These are phyloP conservation scores for Ramphastos sulfuratus DNA, from an alignment of 2,113 vertebrate species.

Conservation along the genomic window DNA sequence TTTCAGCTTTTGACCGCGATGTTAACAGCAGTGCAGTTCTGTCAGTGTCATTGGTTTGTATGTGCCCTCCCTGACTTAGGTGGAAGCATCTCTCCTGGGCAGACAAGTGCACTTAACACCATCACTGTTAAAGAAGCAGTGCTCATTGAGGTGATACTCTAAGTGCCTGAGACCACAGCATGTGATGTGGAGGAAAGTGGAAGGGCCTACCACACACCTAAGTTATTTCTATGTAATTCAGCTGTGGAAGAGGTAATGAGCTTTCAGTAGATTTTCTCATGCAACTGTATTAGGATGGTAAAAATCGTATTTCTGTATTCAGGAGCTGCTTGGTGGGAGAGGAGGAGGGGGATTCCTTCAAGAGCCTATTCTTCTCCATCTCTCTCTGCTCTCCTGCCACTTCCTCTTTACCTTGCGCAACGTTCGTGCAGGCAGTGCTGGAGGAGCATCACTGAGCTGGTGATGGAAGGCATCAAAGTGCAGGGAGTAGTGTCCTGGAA, in stretches of 20 bases:
- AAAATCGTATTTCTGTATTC: neutral
- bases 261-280: neutral
- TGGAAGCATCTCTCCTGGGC: neutral
- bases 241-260: neutral
- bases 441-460: conserved; percentile 88
- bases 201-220: accelerated
- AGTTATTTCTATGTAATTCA: neutral
- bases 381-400: neutral
- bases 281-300: neutral
- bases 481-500: conserved; percentile 91
- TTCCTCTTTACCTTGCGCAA: conserved; percentile 86
- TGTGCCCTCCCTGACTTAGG: neutral
- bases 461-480: conserved; percentile 96
- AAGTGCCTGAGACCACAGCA: neutral
- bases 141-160: neutral
- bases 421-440: conserved; percentile 89
- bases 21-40: neutral
- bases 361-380: neutral
- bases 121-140: neutral
- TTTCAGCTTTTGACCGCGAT: neutral
- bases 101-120: neutral
- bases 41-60: neutral
- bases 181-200: neutral
- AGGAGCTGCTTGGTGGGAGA: neutral
- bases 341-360: neutral